phyloP scores from a whole-genome alignment of 2,797 vertebrate genomes.

The Onychomys torridus region DNA sequence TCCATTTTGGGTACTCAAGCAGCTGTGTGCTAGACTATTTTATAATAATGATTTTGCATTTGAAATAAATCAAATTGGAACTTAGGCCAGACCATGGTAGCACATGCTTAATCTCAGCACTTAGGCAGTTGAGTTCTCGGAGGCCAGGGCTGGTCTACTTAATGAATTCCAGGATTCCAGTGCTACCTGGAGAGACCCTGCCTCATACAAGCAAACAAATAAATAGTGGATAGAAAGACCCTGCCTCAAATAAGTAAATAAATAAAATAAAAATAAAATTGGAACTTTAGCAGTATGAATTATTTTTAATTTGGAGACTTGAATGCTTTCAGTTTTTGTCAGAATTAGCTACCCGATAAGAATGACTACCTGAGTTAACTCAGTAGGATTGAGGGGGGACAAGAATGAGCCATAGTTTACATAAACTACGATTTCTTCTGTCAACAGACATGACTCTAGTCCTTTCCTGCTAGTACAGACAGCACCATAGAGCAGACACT shows the following conservation, averaged over 20 bases:
- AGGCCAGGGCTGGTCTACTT: neutral
- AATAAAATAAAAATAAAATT: neutral
- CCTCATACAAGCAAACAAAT: neutral
- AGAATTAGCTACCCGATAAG: constrained; percentile 1
- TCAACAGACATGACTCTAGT: neutral
- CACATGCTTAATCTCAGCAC: neutral
- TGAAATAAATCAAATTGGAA: constrained; percentile 48
- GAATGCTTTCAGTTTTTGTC: constrained; percentile 59
- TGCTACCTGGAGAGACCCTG: neutral
- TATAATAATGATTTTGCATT: constrained; percentile 37
- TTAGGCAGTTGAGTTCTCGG: neutral
- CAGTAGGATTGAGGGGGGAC: neutral
- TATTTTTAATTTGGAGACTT: constrained; percentile 45
- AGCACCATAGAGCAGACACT: neutral
- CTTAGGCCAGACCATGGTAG: neutral
- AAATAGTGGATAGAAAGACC: neutral
- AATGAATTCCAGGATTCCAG: neutral
- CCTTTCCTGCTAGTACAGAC: neutral
- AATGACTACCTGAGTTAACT: constrained; percentile 5
- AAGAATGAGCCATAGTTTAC: constrained; percentile 53
- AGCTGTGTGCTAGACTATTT: constrained; percentile 27
- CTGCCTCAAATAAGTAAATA: neutral
- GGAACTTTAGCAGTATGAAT: constrained; percentile 13
- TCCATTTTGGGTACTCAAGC: constrained; percentile 33
- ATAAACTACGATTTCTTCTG: neutral